Percentiles rank a stretch among this genome's conserved stretches.
Conservation (phyloP, 2,888 invertebrate genomes). For the Cheilosia grossa region DNA sequence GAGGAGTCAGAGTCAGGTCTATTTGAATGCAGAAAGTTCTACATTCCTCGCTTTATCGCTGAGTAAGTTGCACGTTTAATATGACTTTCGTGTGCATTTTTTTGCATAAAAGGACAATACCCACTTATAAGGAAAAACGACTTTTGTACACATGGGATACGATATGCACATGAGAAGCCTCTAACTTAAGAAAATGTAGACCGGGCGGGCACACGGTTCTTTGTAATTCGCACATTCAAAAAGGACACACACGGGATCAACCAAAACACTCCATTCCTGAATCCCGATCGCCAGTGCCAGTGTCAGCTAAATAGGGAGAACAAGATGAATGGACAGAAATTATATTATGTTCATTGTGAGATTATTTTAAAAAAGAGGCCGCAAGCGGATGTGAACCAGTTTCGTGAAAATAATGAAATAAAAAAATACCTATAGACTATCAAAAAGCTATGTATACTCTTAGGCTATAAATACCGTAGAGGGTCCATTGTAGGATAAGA, state of each 20-base stretch:
- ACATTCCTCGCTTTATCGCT: no score
- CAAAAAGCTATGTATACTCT: slow-evolving; percentile 14
- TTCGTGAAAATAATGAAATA: background rate
- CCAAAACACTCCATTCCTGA: slow-evolving; percentile 8
- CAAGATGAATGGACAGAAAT: background rate
- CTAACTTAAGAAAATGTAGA: slow-evolving; percentile 9
- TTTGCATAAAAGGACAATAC: no score
- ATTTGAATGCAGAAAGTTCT: no score
- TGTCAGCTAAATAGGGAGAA: background rate
- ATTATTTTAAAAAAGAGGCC: slow-evolving; percentile 21
- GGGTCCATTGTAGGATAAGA: slow-evolving; percentile 37
- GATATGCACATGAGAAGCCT: background rate
- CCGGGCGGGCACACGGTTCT: background rate
- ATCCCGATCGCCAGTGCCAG: background rate
- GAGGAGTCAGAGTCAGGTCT: no score
- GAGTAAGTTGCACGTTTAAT: no score
- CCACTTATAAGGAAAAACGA: background rate
- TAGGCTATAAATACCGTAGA: slow-evolving; percentile 2
- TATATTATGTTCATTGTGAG: slow-evolving; percentile 6
- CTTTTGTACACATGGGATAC: background rate
- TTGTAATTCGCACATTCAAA: slow-evolving; percentile 18
- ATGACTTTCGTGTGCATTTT: no score
- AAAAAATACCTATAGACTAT: background rate
- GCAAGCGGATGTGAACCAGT: slow-evolving; percentile 55
- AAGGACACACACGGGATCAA: slow-evolving; percentile 19